These are phyloP conservation scores for Hemicordylus capensis DNA, from an alignment of 2,113 vertebrate genomes.

Conservation along the genomic window DNA sequence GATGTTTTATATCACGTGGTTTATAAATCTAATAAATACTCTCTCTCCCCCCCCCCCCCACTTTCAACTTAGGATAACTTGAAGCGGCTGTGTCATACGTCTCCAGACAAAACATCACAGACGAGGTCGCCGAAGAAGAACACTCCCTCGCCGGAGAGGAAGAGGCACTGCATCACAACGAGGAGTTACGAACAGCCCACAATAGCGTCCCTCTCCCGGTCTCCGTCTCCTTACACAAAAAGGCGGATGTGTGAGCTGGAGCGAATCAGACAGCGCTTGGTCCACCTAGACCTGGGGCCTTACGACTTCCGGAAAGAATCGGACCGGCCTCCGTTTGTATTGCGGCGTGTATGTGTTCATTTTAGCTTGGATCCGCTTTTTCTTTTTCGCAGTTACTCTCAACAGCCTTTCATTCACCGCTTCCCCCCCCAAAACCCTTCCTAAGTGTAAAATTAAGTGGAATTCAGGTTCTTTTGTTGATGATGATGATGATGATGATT, in stretches of 20 bases:
- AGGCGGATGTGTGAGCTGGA: constrained; percentile 94
- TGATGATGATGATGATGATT: constrained; percentile 43
- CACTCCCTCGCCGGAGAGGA: constrained; percentile 56
- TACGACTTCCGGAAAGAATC: constrained; percentile 91
- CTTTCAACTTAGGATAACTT: constrained; percentile 65
- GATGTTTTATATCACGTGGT: no score
- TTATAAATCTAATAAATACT: no score
- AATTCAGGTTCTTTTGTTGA: constrained; percentile 60
- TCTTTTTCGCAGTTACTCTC: constrained; percentile 42
- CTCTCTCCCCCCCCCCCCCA: no score
- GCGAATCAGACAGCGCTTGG: constrained; percentile 83
- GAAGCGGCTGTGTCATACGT: constrained; percentile 36
- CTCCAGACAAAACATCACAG: constrained; percentile 65
- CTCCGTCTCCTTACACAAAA: constrained; percentile 92
- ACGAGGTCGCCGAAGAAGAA: constrained; percentile 61
- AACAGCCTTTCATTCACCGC: constrained; percentile 46
- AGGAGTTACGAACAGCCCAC: constrained; percentile 88
- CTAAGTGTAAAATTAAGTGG: constrained; percentile 68
- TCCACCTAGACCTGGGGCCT: constrained; percentile 92
- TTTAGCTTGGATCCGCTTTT: constrained; percentile 53
- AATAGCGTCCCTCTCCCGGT: constrained; percentile 86
- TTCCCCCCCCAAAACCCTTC: constrained; percentile 45
- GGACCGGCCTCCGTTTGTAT: constrained; percentile 86
- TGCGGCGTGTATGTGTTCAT: constrained; percentile 79
- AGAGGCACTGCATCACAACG: constrained; percentile 41